phyloP scores from a whole-genome alignment of 2,888 invertebrate genomes.

The Deilephila elpenor region DNA sequence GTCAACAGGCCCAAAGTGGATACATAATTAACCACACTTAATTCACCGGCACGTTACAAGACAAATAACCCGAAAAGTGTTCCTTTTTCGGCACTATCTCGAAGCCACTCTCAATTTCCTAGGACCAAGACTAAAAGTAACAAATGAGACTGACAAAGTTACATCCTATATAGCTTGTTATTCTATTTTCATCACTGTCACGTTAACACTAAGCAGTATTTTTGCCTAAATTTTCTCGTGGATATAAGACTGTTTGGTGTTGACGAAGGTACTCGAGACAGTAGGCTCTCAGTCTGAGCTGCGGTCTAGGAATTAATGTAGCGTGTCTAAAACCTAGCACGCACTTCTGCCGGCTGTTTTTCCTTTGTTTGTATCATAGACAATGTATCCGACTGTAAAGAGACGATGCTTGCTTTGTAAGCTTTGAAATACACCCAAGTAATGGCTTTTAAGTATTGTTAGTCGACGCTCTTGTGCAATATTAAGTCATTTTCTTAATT shows the following conservation, averaged over 20 bases:
- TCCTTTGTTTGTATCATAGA: slow-evolving; percentile 58
- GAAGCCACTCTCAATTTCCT: slow-evolving; percentile 60
- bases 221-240: background rate
- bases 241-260: slow-evolving; percentile 32
- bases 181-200: slow-evolving; percentile 23
- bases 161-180: slow-evolving; percentile 35
- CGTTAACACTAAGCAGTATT: background rate
- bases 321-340: slow-evolving; percentile 73
- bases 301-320: slow-evolving; percentile 80
- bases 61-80: background rate
- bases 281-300: slow-evolving; percentile 40
- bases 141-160: slow-evolving; percentile 54
- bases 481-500: background rate
- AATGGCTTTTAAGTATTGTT: slow-evolving; percentile 32
- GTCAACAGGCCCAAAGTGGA: background rate
- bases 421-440: slow-evolving; percentile 35
- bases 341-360: slow-evolving; percentile 63
- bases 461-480: background rate
- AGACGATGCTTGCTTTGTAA: slow-evolving; percentile 38
- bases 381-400: slow-evolving; percentile 51
- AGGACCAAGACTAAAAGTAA: slow-evolving; percentile 49
- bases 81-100: slow-evolving; percentile 43
- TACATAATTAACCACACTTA: background rate
- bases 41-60: background rate
- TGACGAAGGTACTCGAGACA: slow-evolving; percentile 30